Base-by-base conservation (phyloP, 2,797 vertebrate genomes). In the Peromyscus attwateri region DNA sequence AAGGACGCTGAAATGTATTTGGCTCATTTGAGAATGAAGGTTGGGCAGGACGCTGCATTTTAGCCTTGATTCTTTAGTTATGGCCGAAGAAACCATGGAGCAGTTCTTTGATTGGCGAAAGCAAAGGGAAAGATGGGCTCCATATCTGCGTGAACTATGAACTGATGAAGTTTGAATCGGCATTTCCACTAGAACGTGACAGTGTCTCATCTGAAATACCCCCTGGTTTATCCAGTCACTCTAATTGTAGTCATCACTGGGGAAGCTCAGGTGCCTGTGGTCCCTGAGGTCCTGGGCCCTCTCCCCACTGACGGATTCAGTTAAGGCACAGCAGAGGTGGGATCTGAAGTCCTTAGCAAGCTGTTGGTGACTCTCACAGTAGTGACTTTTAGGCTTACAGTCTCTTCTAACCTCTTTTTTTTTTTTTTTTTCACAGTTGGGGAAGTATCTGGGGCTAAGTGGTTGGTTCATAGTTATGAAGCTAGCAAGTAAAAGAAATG, bases 1-100 rank as follows among this genome's bases (percentile, higher is more conserved):
- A 97, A 97, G 94, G 95, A 87, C 6, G 7, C 2, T 95, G 85
- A 91, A 55, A 85, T 81, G 68, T 91, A 66, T 87, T 95, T 95
- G 94, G 85, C 92, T 95, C 46, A 3, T 89, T 94, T 94, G 89
- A 92, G 75, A 94, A 91, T 81, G 88, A 95, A 89, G 34, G 1
- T 91, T 91, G 84, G 85, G 90, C 62, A 77, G 91, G 91, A 95
- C 94, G 82, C 66, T 93, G 43, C 73, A 27, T 90, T 89, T 95
- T 85, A 92, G 71, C 82, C 91, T 95, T 94, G 79, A 40, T 80
- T 94, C 55, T 43, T 96, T 93, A 91, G 89, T 81, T 87, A 3
- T 55, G 77, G 94, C 21, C 64, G 19, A 93, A 73, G 81, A 94
- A 87, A 93, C 94, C 94, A 88, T n/a, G 70, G 70, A 29, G 34